phyloP scores from a whole-genome alignment of 2,113 vertebrate genomes.

The Salvelinus alpinus region DNA sequence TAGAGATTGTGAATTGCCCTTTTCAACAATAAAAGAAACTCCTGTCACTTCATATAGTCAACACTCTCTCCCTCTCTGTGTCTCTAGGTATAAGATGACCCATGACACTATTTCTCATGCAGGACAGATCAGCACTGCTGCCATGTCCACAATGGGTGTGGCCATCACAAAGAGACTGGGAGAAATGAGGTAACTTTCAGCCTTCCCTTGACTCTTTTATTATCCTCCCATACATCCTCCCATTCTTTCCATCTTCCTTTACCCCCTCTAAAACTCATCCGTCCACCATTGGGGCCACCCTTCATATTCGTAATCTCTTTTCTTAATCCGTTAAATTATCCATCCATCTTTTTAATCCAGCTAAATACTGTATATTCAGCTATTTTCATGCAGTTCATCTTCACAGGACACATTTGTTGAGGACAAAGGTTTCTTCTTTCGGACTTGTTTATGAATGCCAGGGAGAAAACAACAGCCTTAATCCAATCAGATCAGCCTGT shows the following conservation, averaged over 20 bases:
- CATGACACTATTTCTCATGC: constrained; percentile 90
- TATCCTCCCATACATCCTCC: not conserved
- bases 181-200: constrained; percentile 84
- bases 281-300: not conserved
- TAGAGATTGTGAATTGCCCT: too few species aligned
- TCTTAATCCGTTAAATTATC: not conserved
- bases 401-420: not conserved
- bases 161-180: constrained; percentile 87
- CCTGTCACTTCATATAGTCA: too few species aligned
- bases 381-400: not conserved
- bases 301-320: not conserved
- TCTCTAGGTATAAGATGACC: constrained; percentile 87
- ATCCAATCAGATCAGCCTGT: constrained; percentile 33
- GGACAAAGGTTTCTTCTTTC: not conserved
- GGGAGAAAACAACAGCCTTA: constrained; percentile 24
- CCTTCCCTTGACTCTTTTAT: not conserved
- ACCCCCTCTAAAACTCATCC: not conserved
- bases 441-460: not conserved
- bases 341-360: not conserved
- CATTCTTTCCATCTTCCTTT: not conserved
- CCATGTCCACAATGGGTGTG: constrained; percentile 84
- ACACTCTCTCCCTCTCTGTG: not conserved
- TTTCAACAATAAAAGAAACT: too few species aligned
- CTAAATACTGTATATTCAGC: not conserved
- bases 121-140: constrained; percentile 87